Base-by-base conservation (phyloP, 2,888 invertebrate species). In the Holacanthella duospinosa region DNA sequence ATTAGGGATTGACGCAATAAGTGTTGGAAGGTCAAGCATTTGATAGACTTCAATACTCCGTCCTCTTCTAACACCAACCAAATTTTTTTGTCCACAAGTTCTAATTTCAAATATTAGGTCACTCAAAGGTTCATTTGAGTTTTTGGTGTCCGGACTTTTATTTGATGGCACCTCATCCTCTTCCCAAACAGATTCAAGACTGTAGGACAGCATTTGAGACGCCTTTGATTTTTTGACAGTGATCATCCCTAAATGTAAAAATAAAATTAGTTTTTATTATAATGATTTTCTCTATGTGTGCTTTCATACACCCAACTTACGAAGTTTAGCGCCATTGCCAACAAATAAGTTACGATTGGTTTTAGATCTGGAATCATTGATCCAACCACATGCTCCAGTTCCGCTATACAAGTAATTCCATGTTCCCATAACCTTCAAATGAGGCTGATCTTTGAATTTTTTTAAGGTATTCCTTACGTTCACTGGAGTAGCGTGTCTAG, bases 381-480 rank as follows among this genome's bases (percentile, higher is more conserved):
- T 59, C 53, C 64, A 64, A 48, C 65, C 66, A 56, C 68, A 68
- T 27, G 72, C 68, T 12, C 72, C 72, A 12, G 27, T 9, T 19
- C 70, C 68, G 19, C 63, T 66, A 57, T 66, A 70, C 1, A 66
- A 54, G 48, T 64, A 60, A 64, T 72, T 72, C 70, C 70, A 72
- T 2, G 68, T 71, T 1, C 65, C 68, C 54, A 68, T 56, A n/a
- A 72, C 29, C 57, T 43, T 61, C 12, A 67, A 36, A 28, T 62
- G 36, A 16, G 70, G 72, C n/a, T 58, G 44, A 43, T 60, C 62
- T 62, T 66, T 63, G 24, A 61, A 48, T 43, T 62, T 68, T 29
- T 12, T 29, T 26, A 64, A 36, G 36, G 48, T 21, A 48, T 4
- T n/a, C 6, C 12, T 21, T 21, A 4, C 48, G 21, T 9, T 4